These are phyloP conservation scores for Leucoraja ocellata DNA, from an alignment of 2,797 vertebrate species.

Conservation along the genomic window DNA sequence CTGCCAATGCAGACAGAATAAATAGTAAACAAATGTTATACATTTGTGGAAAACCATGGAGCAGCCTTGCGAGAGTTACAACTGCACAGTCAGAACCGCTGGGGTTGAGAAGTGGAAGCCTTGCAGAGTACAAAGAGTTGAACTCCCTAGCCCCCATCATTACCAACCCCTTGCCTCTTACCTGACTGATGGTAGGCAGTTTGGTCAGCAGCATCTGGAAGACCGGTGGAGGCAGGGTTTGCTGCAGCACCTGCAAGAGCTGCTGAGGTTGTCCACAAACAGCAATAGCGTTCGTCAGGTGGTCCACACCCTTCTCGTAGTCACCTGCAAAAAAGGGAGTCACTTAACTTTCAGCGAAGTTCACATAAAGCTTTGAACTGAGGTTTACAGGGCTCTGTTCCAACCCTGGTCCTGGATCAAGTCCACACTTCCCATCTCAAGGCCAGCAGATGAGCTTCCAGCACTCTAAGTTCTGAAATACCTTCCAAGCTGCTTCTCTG, in stretches of 20 bases:
- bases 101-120: too few species aligned
- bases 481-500: not conserved
- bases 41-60: too few species aligned
- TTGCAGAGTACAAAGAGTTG: not conserved
- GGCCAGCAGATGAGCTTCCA: not conserved
- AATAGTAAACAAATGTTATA: not conserved
- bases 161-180: conserved; percentile 44
- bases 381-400: not conserved
- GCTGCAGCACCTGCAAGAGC: conserved; percentile 87
- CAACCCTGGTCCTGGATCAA: too few species aligned
- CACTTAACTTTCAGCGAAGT: too few species aligned
- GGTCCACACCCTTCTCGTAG: conserved; percentile 90
- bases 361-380: not conserved
- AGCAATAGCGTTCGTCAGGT: conserved; percentile 91
- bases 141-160: too few species aligned
- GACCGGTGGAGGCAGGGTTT: conserved; percentile 86
- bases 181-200: conserved; percentile 85
- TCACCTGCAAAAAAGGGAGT: conserved; percentile 64
- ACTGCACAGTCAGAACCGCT: too few species aligned
- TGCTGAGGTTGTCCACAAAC: conserved; percentile 95
- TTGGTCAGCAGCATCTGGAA: conserved; percentile 97
- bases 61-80: too few species aligned
- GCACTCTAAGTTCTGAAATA: not conserved
- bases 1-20: not conserved
- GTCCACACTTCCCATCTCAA: too few species aligned